Percentiles rank a stretch among this genome's conserved stretches.
Conservation (phyloP, 2,888 invertebrate species). For the Platycheirus rosarum region DNA sequence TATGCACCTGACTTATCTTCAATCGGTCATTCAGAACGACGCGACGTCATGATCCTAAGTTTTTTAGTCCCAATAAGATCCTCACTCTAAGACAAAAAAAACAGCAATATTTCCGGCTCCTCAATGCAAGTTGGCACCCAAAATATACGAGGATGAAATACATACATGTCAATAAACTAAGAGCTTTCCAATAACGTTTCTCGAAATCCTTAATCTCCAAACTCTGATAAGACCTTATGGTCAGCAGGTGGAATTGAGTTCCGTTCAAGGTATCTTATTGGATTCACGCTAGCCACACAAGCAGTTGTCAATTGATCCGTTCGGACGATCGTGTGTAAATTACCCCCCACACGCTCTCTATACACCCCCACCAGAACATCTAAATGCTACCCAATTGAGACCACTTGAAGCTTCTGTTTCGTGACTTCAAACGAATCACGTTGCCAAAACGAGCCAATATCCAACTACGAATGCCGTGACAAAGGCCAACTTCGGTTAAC, state of each 20-base stretch:
- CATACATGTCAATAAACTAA: no score
- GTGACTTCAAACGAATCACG: constrained; percentile 65
- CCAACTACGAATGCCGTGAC: constrained; percentile 60
- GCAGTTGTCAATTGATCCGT: not conserved
- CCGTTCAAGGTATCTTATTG: constrained; percentile 7
- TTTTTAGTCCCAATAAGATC: no score
- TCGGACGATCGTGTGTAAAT: constrained; percentile 31
- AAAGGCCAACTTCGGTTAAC: constrained; percentile 60
- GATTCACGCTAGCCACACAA: not conserved
- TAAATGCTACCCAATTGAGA: constrained; percentile 27
- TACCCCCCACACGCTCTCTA: constrained; percentile 64
- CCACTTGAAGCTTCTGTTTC: constrained; percentile 51
- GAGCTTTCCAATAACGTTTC: no score
- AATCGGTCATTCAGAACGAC: no score
- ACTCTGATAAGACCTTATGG: constrained; percentile 10
- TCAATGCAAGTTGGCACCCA: no score
- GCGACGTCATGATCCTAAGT: no score
- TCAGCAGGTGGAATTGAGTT: constrained; percentile 20
- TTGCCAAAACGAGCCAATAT: constrained; percentile 12
- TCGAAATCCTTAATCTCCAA: constrained; percentile 23
- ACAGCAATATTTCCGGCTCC: no score
- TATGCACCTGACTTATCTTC: no score
- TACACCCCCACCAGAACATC: constrained; percentile 22
- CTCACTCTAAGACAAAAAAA: no score
- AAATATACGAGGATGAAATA: no score